Conservation (phyloP, 1,140 invertebrate species). For the Ceratoteleas bidentatus region DNA sequence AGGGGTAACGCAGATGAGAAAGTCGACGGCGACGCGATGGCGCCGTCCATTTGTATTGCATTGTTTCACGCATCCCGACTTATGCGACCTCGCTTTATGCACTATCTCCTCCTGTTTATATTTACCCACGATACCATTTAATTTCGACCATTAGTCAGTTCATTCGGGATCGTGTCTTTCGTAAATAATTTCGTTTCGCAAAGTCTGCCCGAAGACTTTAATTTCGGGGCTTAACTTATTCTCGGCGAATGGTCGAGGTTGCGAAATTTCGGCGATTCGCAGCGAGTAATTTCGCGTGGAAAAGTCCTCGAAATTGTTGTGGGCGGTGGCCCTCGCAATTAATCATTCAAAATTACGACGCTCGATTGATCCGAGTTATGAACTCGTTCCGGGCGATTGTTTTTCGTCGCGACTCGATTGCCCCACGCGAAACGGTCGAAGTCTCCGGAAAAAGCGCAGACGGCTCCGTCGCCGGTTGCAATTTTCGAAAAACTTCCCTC, state of each 20-base stretch:
- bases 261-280: neutral
- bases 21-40: constrained; percentile 52
- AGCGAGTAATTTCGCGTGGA: neutral
- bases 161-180: constrained; percentile 1
- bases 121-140: constrained; percentile 32
- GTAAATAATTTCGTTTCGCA: neutral
- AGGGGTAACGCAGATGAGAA: constrained; percentile 45
- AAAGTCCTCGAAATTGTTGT: too few species aligned
- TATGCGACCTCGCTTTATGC: constrained; percentile 45
- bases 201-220: constrained; percentile 2
- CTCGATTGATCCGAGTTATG: too few species aligned
- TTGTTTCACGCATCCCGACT: constrained; percentile 63
- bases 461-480: neutral
- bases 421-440: too few species aligned
- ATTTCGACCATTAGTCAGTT: constrained; percentile 2
- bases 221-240: neutral
- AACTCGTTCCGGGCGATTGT: too few species aligned
- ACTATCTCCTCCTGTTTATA: constrained; percentile 25
- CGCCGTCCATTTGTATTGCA: constrained; percentile 65
- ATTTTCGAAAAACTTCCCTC: constrained; percentile 38
- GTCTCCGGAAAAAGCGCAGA: neutral
- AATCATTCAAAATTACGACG: too few species aligned
- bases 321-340: too few species aligned
- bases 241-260: neutral
- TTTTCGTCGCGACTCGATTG: too few species aligned